Base-by-base conservation (phyloP, 2,113 vertebrate species). In the Uria aalge region DNA sequence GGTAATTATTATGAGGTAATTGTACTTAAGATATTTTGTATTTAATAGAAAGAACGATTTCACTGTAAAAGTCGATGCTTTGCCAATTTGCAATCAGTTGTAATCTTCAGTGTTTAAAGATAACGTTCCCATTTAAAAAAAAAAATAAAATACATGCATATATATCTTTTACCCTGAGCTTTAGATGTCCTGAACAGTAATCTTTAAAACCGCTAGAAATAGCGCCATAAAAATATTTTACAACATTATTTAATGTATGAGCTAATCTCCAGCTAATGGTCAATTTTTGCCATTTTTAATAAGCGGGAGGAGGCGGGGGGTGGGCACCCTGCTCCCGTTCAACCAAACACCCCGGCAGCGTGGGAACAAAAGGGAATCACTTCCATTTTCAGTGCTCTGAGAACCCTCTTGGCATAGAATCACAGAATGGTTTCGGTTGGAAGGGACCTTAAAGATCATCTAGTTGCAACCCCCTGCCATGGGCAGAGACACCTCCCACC, bases 1-100 rank as follows among this genome's bases (percentile, higher is more conserved):
- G 97, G 98, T 98, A 98, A 98, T 98, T 98, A 96, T 98, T 97
- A 97, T 92, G 92, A 98, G 97, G 98, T 98, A 98, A 98, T 98
- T 98, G 52, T 72, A 95, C 92, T 97, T 94, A 80, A 38, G 92
- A 97, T 98, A 97, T 95, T 97, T 96, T 95, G 97, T 98, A 94
- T 98, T 98, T 98, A 89, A 94, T 96, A 97, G 89, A 59, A 92
- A 36, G 80, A 97, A 96, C 19, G 34, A 85, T 97, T 96, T 98
- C 88, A 16, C 57, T 72, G 67, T 96, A 97, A 97, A 97, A 85
- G 92, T 96, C 41, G 43, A 66, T 69, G 74, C 75, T 48, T 91
- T 91, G 36, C 91, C 82, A 74, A 97, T 92, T 79, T 95, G 94
- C 93, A 97, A 85, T 94, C 94, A 83, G 66, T 94, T 94, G 94